Evolutionary conservation across 2,113 vertebrate species (phyloP).

Genomic region (Miniopterus natalensis): DNA sequence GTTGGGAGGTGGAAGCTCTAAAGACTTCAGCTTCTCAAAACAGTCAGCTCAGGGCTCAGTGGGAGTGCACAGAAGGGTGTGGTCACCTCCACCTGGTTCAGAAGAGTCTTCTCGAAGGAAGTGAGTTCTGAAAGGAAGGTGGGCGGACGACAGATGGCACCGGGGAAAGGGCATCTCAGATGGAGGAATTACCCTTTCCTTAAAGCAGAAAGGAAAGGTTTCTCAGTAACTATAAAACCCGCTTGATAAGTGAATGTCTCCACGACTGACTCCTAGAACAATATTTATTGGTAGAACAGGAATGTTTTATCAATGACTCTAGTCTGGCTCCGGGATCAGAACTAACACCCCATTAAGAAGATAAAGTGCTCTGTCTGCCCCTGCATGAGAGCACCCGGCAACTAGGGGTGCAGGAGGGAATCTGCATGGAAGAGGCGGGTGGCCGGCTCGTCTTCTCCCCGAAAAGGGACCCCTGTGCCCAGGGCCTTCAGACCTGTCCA

Average conservation of each 20-base stretch:
- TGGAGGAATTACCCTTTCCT: conserved; percentile 55
- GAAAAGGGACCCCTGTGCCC: background rate
- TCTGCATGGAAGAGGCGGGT: background rate
- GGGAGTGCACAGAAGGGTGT: background rate
- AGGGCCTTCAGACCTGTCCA: background rate
- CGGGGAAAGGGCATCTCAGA: background rate
- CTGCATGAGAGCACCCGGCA: background rate
- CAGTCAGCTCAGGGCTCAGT: background rate
- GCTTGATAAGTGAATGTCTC: background rate
- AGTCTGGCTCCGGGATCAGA: background rate
- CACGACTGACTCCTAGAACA: background rate
- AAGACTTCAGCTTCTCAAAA: background rate
- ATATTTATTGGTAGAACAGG: background rate
- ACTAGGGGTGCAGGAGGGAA: background rate
- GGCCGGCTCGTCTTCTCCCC: background rate
- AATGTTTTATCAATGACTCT: background rate
- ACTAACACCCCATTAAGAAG: background rate
- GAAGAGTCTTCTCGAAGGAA: conserved; percentile 53
- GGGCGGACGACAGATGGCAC: background rate
- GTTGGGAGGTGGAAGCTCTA: background rate
- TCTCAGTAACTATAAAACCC: conserved; percentile 65
- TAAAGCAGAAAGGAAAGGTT: conserved; percentile 65
- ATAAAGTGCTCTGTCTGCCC: background rate
- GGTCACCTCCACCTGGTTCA: conserved; percentile 42
- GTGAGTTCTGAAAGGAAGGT: conserved; percentile 32